phyloP scores from a whole-genome alignment of 2,888 invertebrate genomes.

The Prosopocoilus inquinatus region DNA sequence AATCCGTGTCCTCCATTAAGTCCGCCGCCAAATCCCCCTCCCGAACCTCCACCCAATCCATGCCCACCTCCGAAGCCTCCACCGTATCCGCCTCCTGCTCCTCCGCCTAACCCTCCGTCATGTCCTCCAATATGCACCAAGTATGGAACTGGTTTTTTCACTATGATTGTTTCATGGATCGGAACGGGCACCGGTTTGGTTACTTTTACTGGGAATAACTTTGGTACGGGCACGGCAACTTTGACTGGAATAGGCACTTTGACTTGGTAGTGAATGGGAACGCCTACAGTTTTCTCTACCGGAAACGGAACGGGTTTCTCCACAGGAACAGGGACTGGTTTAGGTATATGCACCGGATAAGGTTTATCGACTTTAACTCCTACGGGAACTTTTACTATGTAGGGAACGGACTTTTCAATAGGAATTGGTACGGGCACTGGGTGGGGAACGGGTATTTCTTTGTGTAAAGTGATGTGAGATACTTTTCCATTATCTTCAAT shows the following conservation, averaged over 20 bases:
- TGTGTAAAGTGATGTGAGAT: constrained; percentile 15
- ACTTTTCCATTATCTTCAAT: constrained; percentile 17
- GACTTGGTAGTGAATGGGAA: constrained; percentile 10
- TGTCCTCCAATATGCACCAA: constrained; percentile 10
- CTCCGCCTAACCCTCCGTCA: constrained; percentile 3
- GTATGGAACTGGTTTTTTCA: constrained; percentile 15
- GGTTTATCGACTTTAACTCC: constrained; percentile 15
- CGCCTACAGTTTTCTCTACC: constrained; percentile 12
- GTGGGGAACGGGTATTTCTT: constrained; percentile 15
- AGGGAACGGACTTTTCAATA: constrained; percentile 14
- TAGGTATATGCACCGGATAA: constrained; percentile 12
- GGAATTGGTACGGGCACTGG: constrained; percentile 12
- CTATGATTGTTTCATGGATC: constrained; percentile 12
- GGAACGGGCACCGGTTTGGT: constrained; percentile 17
- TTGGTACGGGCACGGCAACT: constrained; percentile 13
- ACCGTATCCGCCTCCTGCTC: constrained; percentile 7
- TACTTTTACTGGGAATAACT: constrained; percentile 18
- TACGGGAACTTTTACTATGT: constrained; percentile 15
- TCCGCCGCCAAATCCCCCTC: constrained; percentile 8
- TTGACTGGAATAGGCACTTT: constrained; percentile 17
- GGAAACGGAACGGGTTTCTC: constrained; percentile 17
- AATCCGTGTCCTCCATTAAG: background rate
- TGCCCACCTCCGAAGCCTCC: constrained; percentile 5
- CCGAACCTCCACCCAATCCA: constrained; percentile 8
- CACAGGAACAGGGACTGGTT: constrained; percentile 10